Evolutionary conservation across 2,113 vertebrate genomes (phyloP).

Genomic region (Peromyscus polionotus): DNA sequence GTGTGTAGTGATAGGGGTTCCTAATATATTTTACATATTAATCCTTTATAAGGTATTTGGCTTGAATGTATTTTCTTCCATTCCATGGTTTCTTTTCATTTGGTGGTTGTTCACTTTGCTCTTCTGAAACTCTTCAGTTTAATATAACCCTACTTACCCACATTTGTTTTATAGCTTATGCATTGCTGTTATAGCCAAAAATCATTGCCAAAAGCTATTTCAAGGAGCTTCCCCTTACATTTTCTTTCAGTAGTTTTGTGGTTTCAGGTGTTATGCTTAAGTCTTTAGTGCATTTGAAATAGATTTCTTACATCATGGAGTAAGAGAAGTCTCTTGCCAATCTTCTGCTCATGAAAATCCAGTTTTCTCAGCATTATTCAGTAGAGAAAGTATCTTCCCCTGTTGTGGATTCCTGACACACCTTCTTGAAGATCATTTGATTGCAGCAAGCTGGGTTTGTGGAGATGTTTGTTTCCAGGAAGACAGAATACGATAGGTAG

Average conservation of each 20-base stretch:
- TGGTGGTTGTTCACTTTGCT: not conserved
- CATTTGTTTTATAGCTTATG: not conserved
- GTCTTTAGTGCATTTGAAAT: not conserved
- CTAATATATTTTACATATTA: not conserved
- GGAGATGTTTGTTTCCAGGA: not conserved
- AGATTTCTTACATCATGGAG: not conserved
- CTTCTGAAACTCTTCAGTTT: not conserved
- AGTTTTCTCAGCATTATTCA: not conserved
- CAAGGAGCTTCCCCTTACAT: not conserved
- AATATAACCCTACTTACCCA: not conserved
- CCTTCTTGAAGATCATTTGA: not conserved
- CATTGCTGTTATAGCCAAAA: not conserved
- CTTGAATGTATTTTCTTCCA: not conserved
- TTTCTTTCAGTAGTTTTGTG: not conserved
- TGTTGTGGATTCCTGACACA: not conserved
- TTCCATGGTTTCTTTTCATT: not conserved
- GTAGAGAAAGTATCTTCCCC: not conserved
- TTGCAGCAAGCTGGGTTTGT: not conserved
- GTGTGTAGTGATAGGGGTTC: not conserved
- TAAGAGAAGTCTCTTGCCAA: not conserved
- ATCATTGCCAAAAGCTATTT: not conserved
- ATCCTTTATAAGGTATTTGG: not conserved
- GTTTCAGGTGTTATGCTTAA: not conserved
- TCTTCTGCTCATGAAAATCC: not conserved
- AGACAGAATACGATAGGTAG: not conserved